A percentile compares a stretch with the other conserved stretches of the same genome.
Evolutionary conservation across 2,113 vertebrate genomes (phyloP).

Genomic region (Picathartes gymnocephalus): DNA sequence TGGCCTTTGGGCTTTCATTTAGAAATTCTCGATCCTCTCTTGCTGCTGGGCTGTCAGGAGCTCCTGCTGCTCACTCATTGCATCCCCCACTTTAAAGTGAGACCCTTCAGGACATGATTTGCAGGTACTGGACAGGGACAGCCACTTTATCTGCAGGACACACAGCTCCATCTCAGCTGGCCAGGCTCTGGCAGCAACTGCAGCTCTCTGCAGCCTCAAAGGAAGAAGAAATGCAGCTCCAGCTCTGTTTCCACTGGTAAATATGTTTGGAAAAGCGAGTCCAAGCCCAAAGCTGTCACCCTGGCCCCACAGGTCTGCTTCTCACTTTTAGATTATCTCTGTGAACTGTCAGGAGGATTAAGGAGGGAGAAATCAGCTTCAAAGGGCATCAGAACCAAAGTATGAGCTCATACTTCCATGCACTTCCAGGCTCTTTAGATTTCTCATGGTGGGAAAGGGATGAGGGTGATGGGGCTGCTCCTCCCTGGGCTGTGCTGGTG

Average conservation of each 20-base stretch:
- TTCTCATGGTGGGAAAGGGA: not conserved
- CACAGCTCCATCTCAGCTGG: not conserved
- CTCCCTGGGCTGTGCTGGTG: not conserved
- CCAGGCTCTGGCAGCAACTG: slow-evolving; percentile 13
- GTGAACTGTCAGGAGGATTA: not conserved
- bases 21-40: not conserved
- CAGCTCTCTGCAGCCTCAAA: not conserved
- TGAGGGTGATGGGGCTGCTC: not conserved
- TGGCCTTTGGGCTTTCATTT: not conserved
- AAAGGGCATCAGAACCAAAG: not conserved
- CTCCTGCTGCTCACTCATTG: not conserved
- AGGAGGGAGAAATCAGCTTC: slow-evolving; percentile 22
- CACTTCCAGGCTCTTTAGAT: not conserved
- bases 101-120: not conserved
- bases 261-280: not conserved
- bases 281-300: slow-evolving; percentile 20
- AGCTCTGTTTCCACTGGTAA: not conserved
- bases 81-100: not conserved
- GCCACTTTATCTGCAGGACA: not conserved
- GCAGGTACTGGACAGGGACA: not conserved
- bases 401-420: not conserved
- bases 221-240: not conserved
- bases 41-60: not conserved
- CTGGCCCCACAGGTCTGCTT: not conserved
- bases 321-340: slow-evolving; percentile 6